phyloP scores from a whole-genome alignment of 2,113 vertebrate species.

The Urocynchramus pylzowi region DNA sequence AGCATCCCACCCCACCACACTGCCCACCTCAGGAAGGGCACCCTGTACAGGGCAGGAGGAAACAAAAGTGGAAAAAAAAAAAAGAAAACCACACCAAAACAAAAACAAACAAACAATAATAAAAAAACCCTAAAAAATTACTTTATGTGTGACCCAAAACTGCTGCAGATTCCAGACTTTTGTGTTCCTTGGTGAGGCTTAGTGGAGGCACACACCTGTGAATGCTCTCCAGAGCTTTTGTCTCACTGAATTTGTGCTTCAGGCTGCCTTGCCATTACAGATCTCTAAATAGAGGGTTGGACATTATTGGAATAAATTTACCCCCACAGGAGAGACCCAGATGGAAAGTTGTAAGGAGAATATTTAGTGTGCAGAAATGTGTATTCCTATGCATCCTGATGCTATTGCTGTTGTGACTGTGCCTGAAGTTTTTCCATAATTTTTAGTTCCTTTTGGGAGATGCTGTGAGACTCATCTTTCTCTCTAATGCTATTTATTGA shows the following conservation, averaged over 20 bases:
- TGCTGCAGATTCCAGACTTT: accelerated
- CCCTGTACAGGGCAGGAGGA: neutral
- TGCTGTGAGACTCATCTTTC: neutral
- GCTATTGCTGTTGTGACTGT: neutral
- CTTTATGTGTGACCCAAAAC: neutral
- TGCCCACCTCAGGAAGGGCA: neutral
- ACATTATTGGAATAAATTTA: neutral
- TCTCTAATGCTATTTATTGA: neutral
- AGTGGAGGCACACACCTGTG: neutral
- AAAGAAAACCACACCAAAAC: too few relatives aligned
- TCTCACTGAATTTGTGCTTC: neutral
- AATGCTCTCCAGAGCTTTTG: neutral
- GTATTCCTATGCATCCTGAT: neutral
- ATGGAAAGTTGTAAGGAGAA: neutral
- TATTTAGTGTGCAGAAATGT: neutral
- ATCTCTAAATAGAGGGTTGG: neutral
- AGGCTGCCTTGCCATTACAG: neutral
- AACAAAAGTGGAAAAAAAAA: neutral
- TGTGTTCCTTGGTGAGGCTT: neutral
- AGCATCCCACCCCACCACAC: neutral
- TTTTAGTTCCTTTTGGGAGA: neutral
- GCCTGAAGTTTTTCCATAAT: neutral
- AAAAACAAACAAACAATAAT: neutral
- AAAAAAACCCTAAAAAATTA: accelerated
- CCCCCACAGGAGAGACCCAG: neutral